Evolutionary conservation across 2,888 invertebrate genomes (phyloP).

Genomic region (Tipula vernalis): DNA sequence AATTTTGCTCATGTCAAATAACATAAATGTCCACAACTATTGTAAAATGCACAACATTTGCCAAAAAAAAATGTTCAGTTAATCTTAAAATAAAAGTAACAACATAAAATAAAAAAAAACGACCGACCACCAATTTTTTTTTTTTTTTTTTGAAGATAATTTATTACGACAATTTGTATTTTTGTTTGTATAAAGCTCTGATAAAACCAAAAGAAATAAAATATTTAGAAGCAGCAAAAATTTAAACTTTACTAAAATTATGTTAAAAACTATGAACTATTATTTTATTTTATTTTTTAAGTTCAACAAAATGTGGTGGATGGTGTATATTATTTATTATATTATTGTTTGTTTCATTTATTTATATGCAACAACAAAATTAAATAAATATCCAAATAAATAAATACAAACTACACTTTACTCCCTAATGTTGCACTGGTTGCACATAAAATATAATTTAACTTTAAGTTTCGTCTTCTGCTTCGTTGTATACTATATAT

Average conservation of each 20-base stretch:
- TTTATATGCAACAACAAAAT: not conserved
- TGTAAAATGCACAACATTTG: not conserved
- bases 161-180: not conserved
- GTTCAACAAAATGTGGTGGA: not conserved
- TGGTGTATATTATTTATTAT: not conserved
- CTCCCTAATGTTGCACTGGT: conserved; percentile 7
- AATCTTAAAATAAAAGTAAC: not conserved
- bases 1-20: too few relatives aligned
- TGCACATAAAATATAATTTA: conserved; percentile 9
- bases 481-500: not conserved
- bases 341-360: not conserved
- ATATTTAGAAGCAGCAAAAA: too few relatives aligned
- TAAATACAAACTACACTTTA: not conserved
- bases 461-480: not conserved
- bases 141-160: not conserved
- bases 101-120: not conserved
- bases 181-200: not conserved
- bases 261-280: conserved; percentile 5
- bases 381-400: not conserved
- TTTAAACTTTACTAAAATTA: not conserved
- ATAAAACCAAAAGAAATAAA: not conserved
- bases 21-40: not conserved
- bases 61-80: not conserved
- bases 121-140: not conserved
- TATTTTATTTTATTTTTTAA: too few relatives aligned